Base-by-base conservation (phyloP, 2,888 invertebrate genomes). In the Epirrita christyi region DNA sequence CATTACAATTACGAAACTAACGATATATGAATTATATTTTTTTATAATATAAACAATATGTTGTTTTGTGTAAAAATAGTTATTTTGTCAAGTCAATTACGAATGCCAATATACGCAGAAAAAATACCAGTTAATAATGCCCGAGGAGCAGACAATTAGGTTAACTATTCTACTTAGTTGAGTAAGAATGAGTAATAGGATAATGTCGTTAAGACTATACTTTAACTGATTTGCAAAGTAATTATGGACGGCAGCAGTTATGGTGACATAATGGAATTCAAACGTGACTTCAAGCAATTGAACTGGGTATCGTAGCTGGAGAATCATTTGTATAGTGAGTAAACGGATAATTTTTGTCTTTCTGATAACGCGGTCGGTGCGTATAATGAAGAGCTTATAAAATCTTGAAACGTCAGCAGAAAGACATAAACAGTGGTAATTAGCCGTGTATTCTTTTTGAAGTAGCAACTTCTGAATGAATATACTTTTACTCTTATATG, bases 1-100 rank as follows among this genome's bases (percentile, higher is more conserved):
- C 78, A 75, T 75, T 88, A 88, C 75, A 81, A 78, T 86, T 88
- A 88, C 71, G 70, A 86, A 87, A 86, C 90, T 91, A 88, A 88
- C 84, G 80, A 88, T 89, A 90, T 86, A 87, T 75, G 59, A 61
- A 59, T 82, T 80, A 73, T 73, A 75, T 73, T 76, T 79, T 82
- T 83, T 82, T 79, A 75, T 60, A 53, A 74, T 81, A 72, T 79
- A 78, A 81, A 86, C 86, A 86, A 61, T 55, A 45, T 59, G 82
- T 78, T 81, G 80, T 83, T 78, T 78, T 82, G 83, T 89, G 88
- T 88, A 89, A 90, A 91, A 88, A 89, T 89, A 88, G 83, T 85
- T 85, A 71, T 84, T 88, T 83, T 77, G 72, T 83, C 85, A 75
- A 86, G 86, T 83, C 81, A 81, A 71, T 77, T 55, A 65, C 71